Conservation (phyloP, 2,113 vertebrate genomes). For the Choloepus hoffmanni region DNA sequence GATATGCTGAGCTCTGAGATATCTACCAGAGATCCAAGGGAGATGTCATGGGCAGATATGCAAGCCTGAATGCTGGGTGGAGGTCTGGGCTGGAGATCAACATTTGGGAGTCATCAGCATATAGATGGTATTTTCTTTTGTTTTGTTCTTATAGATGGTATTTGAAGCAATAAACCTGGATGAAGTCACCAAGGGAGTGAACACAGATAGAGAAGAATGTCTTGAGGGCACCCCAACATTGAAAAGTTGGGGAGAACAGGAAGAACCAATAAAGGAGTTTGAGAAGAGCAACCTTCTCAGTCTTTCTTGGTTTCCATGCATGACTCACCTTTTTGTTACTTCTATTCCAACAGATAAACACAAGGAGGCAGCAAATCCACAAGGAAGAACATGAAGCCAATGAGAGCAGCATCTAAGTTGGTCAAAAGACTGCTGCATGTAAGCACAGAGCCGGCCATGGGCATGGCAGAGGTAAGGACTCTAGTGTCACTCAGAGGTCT, state of each 20-base stretch:
- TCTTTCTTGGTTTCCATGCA: not conserved
- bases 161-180: not conserved
- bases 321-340: slow-evolving; percentile 28
- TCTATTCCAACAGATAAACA: slow-evolving; percentile 69
- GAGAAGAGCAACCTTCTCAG: not conserved
- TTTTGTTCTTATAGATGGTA: not conserved
- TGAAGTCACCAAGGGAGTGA: not conserved
- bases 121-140: too few species aligned
- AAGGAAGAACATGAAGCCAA: slow-evolving; percentile 64
- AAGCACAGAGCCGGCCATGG: not conserved
- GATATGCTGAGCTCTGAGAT: not conserved
- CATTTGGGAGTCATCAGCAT: not conserved
- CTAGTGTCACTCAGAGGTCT: slow-evolving; percentile 24
- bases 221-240: not conserved
- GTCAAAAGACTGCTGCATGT: not conserved
- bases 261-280: not conserved
- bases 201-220: not conserved
- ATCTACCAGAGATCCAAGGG: not conserved
- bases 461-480: not conserved
- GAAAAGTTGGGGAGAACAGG: not conserved
- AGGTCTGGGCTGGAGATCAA: not conserved
- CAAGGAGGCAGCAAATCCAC: slow-evolving; percentile 83
- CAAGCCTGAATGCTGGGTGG: not conserved
- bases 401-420: not conserved
- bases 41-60: not conserved